Evolutionary conservation across 2,797 vertebrate genomes (phyloP).

Genomic region (Melanotaenia boesemani): DNA sequence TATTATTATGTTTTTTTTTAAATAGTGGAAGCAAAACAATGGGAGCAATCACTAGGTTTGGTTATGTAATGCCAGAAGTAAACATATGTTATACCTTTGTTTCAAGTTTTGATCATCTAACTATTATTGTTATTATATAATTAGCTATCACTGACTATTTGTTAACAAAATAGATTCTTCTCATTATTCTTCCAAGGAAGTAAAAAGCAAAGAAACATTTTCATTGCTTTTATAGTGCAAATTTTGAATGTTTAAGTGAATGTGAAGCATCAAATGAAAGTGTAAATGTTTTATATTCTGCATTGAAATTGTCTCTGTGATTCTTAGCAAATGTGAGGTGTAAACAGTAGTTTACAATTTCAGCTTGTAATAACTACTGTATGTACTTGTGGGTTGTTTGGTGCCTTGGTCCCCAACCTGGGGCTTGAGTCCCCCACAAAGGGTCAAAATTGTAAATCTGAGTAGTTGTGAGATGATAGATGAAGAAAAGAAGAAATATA

Average conservation of each 20-base stretch:
- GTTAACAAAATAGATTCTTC: no score
- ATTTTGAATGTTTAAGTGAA: background rate
- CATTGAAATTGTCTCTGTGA: background rate
- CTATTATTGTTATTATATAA: no score
- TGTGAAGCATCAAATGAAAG: background rate
- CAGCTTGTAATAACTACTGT: background rate
- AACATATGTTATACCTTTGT: no score
- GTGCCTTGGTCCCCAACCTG: background rate
- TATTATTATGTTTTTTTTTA: no score
- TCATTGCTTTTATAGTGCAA: no score
- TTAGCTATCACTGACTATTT: no score
- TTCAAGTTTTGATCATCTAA: no score
- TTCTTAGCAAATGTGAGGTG: background rate
- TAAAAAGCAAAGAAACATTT: no score
- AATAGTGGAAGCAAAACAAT: no score
- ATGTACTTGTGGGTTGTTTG: background rate
- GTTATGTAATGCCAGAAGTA: no score
- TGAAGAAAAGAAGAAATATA: background rate
- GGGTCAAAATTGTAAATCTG: background rate
- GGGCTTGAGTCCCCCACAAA: background rate
- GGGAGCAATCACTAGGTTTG: no score
- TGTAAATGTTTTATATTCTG: background rate
- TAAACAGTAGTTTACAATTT: background rate
- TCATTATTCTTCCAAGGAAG: no score
- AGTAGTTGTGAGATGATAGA: background rate